Conservation (phyloP, 2,797 vertebrate species). For the Sebastes itinus region DNA sequence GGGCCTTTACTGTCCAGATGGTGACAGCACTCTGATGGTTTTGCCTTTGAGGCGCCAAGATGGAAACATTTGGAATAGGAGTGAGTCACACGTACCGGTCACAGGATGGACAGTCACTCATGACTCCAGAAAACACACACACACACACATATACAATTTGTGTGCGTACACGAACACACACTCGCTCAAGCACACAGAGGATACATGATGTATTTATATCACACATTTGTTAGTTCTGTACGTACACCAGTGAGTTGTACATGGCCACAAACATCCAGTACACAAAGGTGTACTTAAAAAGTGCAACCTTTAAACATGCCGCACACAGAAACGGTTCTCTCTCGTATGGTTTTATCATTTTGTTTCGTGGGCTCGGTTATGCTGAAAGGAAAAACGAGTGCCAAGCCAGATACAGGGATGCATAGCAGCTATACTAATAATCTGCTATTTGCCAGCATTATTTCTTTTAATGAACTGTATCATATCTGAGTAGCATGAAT, state of each 20-base stretch:
- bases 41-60: slow-evolving; percentile 62
- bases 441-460: neutral
- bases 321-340: neutral
- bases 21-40: slow-evolving; percentile 57
- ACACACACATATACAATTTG: slow-evolving; percentile 16
- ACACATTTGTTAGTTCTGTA: slow-evolving; percentile 2
- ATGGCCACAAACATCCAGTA: slow-evolving; percentile 15
- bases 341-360: neutral
- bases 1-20: slow-evolving; percentile 56
- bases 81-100: slow-evolving; percentile 73
- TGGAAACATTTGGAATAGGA: slow-evolving; percentile 69
- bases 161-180: neutral
- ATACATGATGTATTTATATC: neutral
- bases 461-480: neutral
- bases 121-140: slow-evolving; percentile 38
- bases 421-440: neutral
- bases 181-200: neutral
- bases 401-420: neutral
- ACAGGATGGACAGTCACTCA: slow-evolving; percentile 62
- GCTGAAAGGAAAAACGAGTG: neutral
- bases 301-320: neutral
- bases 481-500: neutral
- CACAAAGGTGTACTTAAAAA: neutral
- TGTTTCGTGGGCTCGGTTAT: neutral
- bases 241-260: neutral